Evolutionary conservation across 2,888 invertebrate species (phyloP).

Genomic region (Xylophagus ater): DNA sequence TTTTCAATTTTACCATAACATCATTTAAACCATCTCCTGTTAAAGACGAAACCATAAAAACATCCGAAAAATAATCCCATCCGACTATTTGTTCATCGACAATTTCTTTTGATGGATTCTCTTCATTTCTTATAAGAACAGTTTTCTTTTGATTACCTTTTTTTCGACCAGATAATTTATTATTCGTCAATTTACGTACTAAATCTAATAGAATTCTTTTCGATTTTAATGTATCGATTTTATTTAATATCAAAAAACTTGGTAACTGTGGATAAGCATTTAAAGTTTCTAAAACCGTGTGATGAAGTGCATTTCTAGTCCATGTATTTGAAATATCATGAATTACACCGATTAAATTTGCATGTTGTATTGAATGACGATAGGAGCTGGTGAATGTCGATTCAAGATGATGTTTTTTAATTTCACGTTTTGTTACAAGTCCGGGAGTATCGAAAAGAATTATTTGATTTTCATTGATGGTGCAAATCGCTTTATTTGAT

Average conservation of each 20-base stretch:
- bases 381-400: conserved; percentile 47
- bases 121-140: not conserved
- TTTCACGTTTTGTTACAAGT: conserved; percentile 57
- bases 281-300: conserved; percentile 57
- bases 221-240: conserved; percentile 63
- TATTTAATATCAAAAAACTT: conserved; percentile 78
- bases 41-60: conserved; percentile 86
- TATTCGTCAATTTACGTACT: conserved; percentile 56
- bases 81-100: conserved; percentile 31
- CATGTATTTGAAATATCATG: conserved; percentile 70
- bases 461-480: conserved; percentile 69
- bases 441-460: conserved; percentile 93
- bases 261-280: conserved; percentile 48
- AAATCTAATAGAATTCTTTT: conserved; percentile 64
- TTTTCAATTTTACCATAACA: conserved; percentile 46
- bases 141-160: conserved; percentile 24
- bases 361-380: conserved; percentile 45
- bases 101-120: not conserved
- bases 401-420: conserved; percentile 44
- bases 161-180: conserved; percentile 36
- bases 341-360: conserved; percentile 73
- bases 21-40: conserved; percentile 63
- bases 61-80: conserved; percentile 72
- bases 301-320: conserved; percentile 55
- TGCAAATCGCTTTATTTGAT: conserved; percentile 60